Evolutionary conservation across 92 coral and sea anemone genomes (phyloP).

Genomic region (Epizoanthus fatuus): DNA sequence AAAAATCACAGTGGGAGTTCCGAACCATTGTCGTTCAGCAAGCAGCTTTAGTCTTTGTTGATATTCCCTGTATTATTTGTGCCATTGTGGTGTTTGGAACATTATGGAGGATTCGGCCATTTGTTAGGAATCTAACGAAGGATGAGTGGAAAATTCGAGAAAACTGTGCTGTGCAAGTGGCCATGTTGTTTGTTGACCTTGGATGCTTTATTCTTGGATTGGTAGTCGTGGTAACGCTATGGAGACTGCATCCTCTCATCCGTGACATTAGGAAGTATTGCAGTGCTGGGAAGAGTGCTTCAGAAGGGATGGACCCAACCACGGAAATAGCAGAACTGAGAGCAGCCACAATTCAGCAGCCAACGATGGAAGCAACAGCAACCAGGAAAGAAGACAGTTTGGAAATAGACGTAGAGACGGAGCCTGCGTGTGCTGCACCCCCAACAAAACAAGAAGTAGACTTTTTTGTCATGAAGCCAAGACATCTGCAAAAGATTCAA

Average conservation of each 20-base stretch:
- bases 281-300: conserved; percentile 50
- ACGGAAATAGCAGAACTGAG: conserved; percentile 26
- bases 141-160: conserved; percentile 85
- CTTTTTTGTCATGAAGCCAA: background rate
- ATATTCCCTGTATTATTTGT: conserved; percentile 94
- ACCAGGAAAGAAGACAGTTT: background rate
- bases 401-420: background rate
- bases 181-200: conserved; percentile 83
- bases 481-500: conserved; percentile 25
- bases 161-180: conserved; percentile 83
- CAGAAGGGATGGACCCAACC: background rate
- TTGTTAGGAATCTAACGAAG: conserved; percentile 78
- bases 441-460: background rate
- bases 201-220: conserved; percentile 72
- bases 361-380: background rate
- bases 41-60: conserved; percentile 83
- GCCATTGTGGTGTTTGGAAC: conserved; percentile 82
- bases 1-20: conserved; percentile 77
- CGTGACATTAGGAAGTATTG: conserved; percentile 85
- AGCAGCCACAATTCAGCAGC: background rate
- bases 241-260: conserved; percentile 92
- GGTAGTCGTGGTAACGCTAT: conserved; percentile 79
- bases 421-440: background rate
- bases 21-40: conserved; percentile 72
- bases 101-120: conserved; percentile 92